These are phyloP conservation scores for Phasia obesa DNA, from an alignment of 2,888 invertebrate species.

Conservation along the genomic window DNA sequence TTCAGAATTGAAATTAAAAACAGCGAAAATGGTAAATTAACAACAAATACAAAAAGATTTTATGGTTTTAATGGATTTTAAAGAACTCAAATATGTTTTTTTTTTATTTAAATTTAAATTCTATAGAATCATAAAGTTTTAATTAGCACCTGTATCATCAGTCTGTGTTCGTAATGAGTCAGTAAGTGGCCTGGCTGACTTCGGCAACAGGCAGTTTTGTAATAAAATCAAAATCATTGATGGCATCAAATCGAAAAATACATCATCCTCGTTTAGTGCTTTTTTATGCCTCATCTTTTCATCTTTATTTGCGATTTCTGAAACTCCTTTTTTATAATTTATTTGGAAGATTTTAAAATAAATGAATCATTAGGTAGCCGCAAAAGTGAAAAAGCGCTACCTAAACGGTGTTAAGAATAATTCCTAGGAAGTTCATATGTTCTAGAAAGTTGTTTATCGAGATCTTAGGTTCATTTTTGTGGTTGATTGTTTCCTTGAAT, in stretches of 20 bases:
- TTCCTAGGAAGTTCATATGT: too few relatives aligned
- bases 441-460: too few relatives aligned
- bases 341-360: not conserved
- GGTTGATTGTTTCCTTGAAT: too few relatives aligned
- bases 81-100: slow-evolving; percentile 35
- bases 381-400: too few relatives aligned
- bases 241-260: slow-evolving; percentile 22
- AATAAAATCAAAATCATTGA: not conserved
- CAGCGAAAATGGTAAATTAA: slow-evolving; percentile 20
- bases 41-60: slow-evolving; percentile 49
- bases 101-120: slow-evolving; percentile 50
- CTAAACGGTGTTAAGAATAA: too few relatives aligned
- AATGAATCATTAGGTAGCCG: slow-evolving; percentile 24
- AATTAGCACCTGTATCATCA: slow-evolving; percentile 57
- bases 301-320: not conserved
- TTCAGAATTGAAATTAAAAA: slow-evolving; percentile 48
- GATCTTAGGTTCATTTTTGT: too few relatives aligned
- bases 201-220: slow-evolving; percentile 8
- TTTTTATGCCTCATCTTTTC: too few relatives aligned
- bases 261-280: slow-evolving; percentile 11
- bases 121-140: slow-evolving; percentile 53
- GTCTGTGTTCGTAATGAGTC: slow-evolving; percentile 35
- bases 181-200: not conserved
- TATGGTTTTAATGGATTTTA: slow-evolving; percentile 61
- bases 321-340: slow-evolving; percentile 2